phyloP scores from a whole-genome alignment of 2,888 invertebrate genomes.

The Temnothorax rugatulus region DNA sequence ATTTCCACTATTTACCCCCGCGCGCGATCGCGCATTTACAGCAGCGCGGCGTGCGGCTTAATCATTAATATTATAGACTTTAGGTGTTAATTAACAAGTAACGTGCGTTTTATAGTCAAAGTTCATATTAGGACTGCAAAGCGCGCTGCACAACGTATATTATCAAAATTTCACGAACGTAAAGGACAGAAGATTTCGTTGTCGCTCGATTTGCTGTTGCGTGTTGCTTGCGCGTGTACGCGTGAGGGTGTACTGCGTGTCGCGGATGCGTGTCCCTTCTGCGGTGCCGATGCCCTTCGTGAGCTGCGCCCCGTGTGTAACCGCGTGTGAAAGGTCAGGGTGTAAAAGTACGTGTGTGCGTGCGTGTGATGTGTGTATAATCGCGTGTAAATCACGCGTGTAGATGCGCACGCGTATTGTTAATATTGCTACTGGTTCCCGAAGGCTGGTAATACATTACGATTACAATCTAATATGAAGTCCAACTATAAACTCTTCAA shows the following conservation, averaged over 20 bases:
- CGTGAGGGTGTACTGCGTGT: slow-evolving; percentile 22
- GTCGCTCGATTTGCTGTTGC: slow-evolving; percentile 79
- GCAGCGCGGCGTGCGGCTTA: slow-evolving; percentile 78
- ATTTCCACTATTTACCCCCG: slow-evolving; percentile 83
- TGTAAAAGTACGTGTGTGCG: background rate
- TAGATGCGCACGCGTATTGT: slow-evolving; percentile 44
- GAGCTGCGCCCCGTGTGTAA: slow-evolving; percentile 3
- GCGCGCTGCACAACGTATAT: slow-evolving; percentile 55
- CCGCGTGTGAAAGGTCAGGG: slow-evolving; percentile 22
- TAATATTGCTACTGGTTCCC: slow-evolving; percentile 75
- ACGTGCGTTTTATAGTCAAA: slow-evolving; percentile 79
- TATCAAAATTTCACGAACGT: slow-evolving; percentile 71
- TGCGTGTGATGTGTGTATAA: background rate
- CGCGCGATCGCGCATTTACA: slow-evolving; percentile 76
- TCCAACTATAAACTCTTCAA: slow-evolving; percentile 84
- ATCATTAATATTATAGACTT: slow-evolving; percentile 80
- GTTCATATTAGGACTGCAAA: slow-evolving; percentile 81
- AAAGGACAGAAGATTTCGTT: slow-evolving; percentile 83
- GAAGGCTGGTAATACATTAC: slow-evolving; percentile 66
- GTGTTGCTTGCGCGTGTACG: slow-evolving; percentile 52
- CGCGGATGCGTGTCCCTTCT: background rate
- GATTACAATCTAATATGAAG: slow-evolving; percentile 83
- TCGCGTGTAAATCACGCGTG: slow-evolving; percentile 34
- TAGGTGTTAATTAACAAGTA: slow-evolving; percentile 82
- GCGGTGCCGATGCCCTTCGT: background rate